Conservation (phyloP, 35 echinoderm and acorn worm species). For the Anneissia japonica region DNA sequence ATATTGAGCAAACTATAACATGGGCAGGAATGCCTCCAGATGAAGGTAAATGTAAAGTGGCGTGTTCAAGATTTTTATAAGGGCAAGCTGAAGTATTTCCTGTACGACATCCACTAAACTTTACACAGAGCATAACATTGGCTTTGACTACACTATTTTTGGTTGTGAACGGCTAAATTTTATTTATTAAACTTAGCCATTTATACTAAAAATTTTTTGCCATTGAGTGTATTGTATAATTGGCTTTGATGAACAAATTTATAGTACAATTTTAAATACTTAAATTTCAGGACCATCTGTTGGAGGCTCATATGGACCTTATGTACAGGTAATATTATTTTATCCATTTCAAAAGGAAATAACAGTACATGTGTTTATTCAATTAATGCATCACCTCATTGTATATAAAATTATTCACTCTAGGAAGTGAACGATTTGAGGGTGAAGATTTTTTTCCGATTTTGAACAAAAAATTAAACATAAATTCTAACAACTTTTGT, state of each 20-base stretch:
- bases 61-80: background rate
- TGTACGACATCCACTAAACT: no score
- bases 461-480: no score
- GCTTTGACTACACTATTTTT: background rate
- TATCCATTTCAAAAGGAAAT: no score
- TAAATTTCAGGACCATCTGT: slow-evolving; percentile 40
- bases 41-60: slow-evolving; percentile 59
- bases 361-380: no score
- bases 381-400: no score
- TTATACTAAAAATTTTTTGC: background rate
- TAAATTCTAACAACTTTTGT: no score
- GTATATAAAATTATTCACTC: no score
- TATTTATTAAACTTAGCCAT: background rate
- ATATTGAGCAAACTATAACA: slow-evolving; percentile 58
- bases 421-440: no score
- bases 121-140: background rate
- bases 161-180: background rate
- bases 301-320: slow-evolving; percentile 67
- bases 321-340: slow-evolving; percentile 41
- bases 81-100: no score
- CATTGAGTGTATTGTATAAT: background rate
- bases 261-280: background rate
- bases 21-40: slow-evolving; percentile 69
- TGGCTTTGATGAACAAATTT: background rate
- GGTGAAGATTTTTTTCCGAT: no score